Base-by-base conservation (phyloP, 1,140 invertebrate genomes). In the Augochlora pura region DNA sequence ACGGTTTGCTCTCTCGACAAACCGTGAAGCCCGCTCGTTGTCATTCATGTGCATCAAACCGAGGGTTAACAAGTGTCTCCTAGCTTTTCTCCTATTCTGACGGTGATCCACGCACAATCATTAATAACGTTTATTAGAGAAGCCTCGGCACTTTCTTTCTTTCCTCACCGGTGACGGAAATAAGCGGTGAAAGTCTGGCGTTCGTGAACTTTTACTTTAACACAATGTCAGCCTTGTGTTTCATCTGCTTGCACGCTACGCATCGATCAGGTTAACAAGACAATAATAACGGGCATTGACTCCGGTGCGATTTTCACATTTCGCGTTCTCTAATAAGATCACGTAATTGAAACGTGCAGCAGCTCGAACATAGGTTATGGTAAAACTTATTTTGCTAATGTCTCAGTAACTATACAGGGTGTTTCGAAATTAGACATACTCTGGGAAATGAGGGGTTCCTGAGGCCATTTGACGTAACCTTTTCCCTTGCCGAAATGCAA, bases 61-160 rank as follows among this genome's bases (percentile, higher is more conserved):
- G 62, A 74, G 27, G 64, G 16, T 73, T 9, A 74, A 68, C 39
- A 38, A 69, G 27, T 39, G 67, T 79, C 83, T 66, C 82, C 66
- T 68, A 69, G 80, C 14, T 88, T 91, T 89, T 88, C 88, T 87
- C 85, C 60, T 73, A 88, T 89, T 89, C 85, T 88, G 38, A 85
- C 52, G 27, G 52, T n/a, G 49, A 25, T 21, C 39, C 59, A 67
- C 63, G 66, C 71, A 76, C 49, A 25, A 79, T 76, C 21, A 62
- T 82, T 86, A 87, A 87, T 87, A 75, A 87, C 72, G 64, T 80
- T 65, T 62, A 85, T 86, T 84, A 86, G 64, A 32, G 32, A 27
- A 38, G 23, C 27, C 59, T 12, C 2, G 16, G 46, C 38, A 80
- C 86, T 86, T 88, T 87, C 78, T 67, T 81, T 86, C 78, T 67